Evolutionary conservation across 1,140 invertebrate genomes (phyloP).

Genomic region (Scaptomyza hsui): DNA sequence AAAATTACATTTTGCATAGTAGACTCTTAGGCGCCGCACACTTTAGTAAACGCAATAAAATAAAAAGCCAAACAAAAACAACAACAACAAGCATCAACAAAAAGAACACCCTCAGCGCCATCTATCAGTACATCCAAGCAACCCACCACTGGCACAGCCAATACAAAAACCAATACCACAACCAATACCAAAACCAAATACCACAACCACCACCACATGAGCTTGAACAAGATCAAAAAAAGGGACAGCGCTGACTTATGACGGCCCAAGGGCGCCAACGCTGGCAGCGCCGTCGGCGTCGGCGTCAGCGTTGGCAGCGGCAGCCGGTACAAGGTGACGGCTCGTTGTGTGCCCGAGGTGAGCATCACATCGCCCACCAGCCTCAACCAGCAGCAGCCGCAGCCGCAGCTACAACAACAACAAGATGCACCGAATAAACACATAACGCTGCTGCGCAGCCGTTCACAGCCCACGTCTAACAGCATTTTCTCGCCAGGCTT

Average conservation of each 20-base stretch:
- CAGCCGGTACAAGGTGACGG: constrained; percentile 82
- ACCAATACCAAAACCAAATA: constrained; percentile 18
- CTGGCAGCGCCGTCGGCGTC: constrained; percentile 57
- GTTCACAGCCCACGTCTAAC: constrained; percentile 78
- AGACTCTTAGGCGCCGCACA: constrained; percentile 75
- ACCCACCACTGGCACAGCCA: constrained; percentile 15
- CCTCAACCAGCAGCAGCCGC: constrained; percentile 29
- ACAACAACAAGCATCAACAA: constrained; percentile 46
- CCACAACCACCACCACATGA: constrained; percentile 70
- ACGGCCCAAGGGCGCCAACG: constrained; percentile 67
- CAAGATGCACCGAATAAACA: constrained; percentile 68
- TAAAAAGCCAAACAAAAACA: constrained; percentile 15
- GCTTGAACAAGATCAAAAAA: constrained; percentile 83
- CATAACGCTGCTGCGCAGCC: constrained; percentile 72
- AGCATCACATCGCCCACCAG: constrained; percentile 82
- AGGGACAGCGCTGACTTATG: constrained; percentile 83
- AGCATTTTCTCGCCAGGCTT: constrained; percentile 82
- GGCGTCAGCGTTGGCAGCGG: constrained; percentile 71
- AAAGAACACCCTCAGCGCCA: constrained; percentile 54
- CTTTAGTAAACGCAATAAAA: constrained; percentile 38
- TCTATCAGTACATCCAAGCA: constrained; percentile 38
- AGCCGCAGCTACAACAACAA: constrained; percentile 37
- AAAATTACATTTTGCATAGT: constrained; percentile 69
- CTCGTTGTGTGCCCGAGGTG: constrained; percentile 82
- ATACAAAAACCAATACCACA: constrained; percentile 12